Conservation (phyloP, 2,113 vertebrate species). For the Tachysurus fulvidraco region DNA sequence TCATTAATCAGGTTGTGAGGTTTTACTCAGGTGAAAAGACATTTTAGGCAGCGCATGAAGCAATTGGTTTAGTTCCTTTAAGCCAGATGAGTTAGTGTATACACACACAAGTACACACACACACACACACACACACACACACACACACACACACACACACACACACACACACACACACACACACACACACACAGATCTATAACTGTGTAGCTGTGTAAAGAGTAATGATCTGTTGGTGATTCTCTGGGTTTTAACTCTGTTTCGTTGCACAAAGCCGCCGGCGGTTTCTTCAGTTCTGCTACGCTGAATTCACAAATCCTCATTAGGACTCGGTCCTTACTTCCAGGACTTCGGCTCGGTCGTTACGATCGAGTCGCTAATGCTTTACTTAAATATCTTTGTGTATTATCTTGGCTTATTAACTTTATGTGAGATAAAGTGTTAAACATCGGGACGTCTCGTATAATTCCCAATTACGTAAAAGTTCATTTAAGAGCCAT, state of each 20-base stretch:
- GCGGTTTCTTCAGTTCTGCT: background rate
- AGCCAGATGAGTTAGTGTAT: no score
- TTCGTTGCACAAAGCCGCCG: background rate
- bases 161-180: background rate
- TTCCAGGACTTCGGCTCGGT: background rate
- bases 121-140: background rate
- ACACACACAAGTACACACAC: background rate
- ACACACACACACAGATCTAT: background rate
- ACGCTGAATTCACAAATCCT: background rate
- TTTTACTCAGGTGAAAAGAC: no score
- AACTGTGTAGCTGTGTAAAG: background rate
- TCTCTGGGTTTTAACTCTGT: background rate
- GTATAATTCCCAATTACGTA: no score
- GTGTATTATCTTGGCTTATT: background rate
- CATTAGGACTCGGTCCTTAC: background rate
- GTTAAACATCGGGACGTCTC: background rate
- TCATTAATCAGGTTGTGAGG: no score
- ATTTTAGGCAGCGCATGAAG: background rate
- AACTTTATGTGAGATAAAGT: background rate
- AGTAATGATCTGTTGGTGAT: constrained; percentile 1
- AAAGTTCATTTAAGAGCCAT: no score
- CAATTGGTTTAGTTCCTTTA: no score
- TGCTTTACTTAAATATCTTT: background rate
- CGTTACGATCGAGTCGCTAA: background rate
- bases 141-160: background rate